Evolutionary conservation across 2,797 vertebrate genomes (phyloP).

Genomic region (Platalea minor): DNA sequence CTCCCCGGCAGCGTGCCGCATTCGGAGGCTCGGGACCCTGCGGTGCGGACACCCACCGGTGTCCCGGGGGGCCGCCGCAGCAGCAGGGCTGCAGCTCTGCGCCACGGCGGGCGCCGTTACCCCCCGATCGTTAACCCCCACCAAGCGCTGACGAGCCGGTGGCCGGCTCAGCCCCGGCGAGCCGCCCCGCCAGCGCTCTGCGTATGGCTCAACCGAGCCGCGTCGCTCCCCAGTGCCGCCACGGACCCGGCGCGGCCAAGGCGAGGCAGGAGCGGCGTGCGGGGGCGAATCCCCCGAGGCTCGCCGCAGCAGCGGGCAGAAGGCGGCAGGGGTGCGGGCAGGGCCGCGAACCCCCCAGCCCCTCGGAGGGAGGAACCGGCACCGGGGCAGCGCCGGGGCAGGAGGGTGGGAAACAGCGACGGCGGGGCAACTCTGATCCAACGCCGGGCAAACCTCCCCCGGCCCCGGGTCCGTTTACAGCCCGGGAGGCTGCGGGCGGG

Average conservation of each 20-base stretch:
- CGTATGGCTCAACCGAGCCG: background rate
- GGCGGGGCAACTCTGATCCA: no score
- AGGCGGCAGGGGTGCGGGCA: background rate
- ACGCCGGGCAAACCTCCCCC: background rate
- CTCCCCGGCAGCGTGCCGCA: fast-evolving
- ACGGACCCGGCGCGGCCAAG: background rate
- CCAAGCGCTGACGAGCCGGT: no score
- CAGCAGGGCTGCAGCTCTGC: no score
- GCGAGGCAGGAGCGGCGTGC: background rate
- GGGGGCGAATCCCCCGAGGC: background rate
- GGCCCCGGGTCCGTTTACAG: background rate
- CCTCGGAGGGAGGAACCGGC: background rate
- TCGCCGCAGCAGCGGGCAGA: background rate
- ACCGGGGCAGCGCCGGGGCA: no score
- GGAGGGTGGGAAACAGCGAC: no score
- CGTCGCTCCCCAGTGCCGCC: no score
- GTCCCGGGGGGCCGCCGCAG: no score
- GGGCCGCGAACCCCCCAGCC: no score
- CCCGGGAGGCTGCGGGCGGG: background rate
- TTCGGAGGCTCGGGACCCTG: no score
- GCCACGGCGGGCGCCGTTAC: no score
- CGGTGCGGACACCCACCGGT: fast-evolving
- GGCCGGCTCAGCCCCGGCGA: no score
- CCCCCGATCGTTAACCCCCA: no score
- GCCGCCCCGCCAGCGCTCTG: background rate